phyloP scores from a whole-genome alignment of 2,888 invertebrate species.

The Nebria brevicollis region DNA sequence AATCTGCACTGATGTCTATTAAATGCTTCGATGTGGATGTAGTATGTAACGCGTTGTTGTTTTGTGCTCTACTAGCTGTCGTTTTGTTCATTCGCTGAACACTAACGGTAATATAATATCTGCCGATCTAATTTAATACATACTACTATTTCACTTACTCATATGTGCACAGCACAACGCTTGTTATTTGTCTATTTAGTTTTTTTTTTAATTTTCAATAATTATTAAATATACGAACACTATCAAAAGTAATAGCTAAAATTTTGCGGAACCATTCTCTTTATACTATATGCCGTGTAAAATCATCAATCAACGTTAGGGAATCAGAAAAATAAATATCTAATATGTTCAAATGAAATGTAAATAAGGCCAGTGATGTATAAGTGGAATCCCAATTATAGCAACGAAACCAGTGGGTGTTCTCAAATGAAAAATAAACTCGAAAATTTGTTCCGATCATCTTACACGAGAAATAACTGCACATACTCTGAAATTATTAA shows the following conservation, averaged over 20 bases:
- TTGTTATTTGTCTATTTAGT: no score
- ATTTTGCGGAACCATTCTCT: background rate
- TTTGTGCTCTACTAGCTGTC: conserved; percentile 37
- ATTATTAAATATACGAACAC: no score
- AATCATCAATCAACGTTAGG: background rate
- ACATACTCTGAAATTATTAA: background rate
- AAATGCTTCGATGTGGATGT: conserved; percentile 15
- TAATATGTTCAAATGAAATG: background rate
- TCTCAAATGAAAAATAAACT: background rate
- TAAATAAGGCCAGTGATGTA: background rate
- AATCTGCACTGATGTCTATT: conserved; percentile 13
- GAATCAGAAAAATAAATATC: background rate
- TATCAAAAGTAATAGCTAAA: no score
- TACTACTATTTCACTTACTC: background rate
- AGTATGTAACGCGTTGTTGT: conserved; percentile 32
- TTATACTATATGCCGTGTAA: background rate
- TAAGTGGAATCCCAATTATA: background rate
- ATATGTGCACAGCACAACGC: background rate
- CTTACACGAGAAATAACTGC: background rate
- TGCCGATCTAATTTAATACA: conserved; percentile 44
- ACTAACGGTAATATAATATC: conserved; percentile 46
- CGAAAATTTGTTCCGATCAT: background rate
- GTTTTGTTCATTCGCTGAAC: conserved; percentile 36
- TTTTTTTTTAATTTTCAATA: no score
- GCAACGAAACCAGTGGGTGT: background rate